phyloP scores from a whole-genome alignment of 2,113 vertebrate species.

The Catharus minimus region DNA sequence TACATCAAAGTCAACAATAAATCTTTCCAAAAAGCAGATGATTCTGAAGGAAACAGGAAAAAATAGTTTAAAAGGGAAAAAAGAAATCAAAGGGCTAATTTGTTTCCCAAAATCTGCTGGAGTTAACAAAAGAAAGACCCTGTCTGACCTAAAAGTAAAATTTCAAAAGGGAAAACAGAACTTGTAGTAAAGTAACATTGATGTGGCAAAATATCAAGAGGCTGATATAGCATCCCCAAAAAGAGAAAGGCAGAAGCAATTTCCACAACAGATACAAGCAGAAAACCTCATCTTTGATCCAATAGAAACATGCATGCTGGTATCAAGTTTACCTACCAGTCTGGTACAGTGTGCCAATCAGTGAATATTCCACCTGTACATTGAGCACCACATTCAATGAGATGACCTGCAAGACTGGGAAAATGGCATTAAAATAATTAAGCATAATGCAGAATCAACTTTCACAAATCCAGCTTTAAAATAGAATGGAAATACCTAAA shows the following conservation, averaged over 20 bases:
- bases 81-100: neutral
- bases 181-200: neutral
- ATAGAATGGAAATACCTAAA: neutral
- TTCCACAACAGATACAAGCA: neutral
- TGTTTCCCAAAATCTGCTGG: neutral
- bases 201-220: neutral
- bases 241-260: neutral
- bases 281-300: neutral
- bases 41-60: neutral
- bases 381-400: constrained; percentile 87
- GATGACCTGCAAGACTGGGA: constrained; percentile 83
- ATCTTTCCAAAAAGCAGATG: neutral
- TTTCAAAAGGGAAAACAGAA: neutral
- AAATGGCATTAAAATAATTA: neutral
- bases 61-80: neutral
- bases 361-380: constrained; percentile 89
- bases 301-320: neutral
- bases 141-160: neutral
- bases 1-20: neutral
- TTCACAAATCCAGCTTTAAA: neutral
- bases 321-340: constrained; percentile 75
- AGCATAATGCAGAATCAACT: neutral
- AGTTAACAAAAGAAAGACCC: neutral
- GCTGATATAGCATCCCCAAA: neutral
- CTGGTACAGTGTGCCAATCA: constrained; percentile 83